Percentiles rank a stretch among this genome's conserved stretches.
Evolutionary conservation across 2,888 invertebrate species (phyloP).

Genomic region (Sesia apiformis): DNA sequence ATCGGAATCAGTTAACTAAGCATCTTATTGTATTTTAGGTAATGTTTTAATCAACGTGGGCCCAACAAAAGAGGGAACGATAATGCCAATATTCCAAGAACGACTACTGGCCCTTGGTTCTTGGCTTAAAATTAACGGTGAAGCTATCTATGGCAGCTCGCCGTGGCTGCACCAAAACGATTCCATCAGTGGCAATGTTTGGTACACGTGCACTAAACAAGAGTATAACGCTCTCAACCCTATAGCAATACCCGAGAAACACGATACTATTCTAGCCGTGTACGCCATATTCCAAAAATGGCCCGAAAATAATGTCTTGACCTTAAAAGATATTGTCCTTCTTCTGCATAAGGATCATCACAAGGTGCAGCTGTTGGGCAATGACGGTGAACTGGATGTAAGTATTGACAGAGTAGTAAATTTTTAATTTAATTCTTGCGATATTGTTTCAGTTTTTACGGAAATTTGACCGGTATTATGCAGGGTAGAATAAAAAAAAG

Average conservation of each 20-base stretch:
- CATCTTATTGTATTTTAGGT: conserved; percentile 50
- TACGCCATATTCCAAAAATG: conserved; percentile 79
- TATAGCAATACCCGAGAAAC: conserved; percentile 6
- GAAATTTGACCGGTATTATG: too few relatives aligned
- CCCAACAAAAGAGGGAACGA: conserved; percentile 91
- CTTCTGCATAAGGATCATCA: conserved; percentile 27
- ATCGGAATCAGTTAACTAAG: neutral
- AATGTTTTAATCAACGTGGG: conserved; percentile 90
- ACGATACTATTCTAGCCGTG: conserved; percentile 27
- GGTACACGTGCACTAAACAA: conserved; percentile 70
- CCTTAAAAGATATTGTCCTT: conserved; percentile 53
- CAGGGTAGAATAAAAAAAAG: too few relatives aligned
- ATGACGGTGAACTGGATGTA: conserved; percentile 29
- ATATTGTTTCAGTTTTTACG: too few relatives aligned
- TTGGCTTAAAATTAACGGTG: conserved; percentile 90
- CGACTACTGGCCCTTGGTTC: conserved; percentile 83
- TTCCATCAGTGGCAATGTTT: conserved; percentile 76
- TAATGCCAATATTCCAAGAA: conserved; percentile 90
- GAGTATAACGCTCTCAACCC: conserved; percentile 6
- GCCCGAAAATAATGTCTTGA: conserved; percentile 69
- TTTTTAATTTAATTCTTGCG: too few relatives aligned
- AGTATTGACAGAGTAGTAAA: neutral
- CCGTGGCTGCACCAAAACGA: conserved; percentile 92
- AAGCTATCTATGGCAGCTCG: conserved; percentile 85
- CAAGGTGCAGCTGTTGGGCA: conserved; percentile 69